Evolutionary conservation across 2,888 invertebrate genomes (phyloP), one percentile per base, ranked within the genome.

Genomic region (Tuta absoluta): DNA sequence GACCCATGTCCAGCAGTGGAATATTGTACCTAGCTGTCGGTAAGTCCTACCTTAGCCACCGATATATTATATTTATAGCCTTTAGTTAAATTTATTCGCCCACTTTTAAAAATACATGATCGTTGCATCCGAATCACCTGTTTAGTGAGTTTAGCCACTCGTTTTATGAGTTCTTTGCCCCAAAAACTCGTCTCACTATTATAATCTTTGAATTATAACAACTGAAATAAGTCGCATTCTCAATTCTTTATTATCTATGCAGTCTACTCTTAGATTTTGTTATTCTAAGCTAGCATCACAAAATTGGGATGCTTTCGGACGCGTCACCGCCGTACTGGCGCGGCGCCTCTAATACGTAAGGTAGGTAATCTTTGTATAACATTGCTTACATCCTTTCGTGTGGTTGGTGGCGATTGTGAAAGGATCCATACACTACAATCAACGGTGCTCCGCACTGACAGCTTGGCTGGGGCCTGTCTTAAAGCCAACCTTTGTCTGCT

Each of bases 101-200:
- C 61, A 65, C 63, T 33, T 60, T 45, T 2, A 56, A 59, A 60
- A 64, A 63, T 63, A 64, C 65, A 68, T 62, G 59, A 24, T 61
- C 68, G 70, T 71, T 71, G 72, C 71, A 72, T 70, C 69, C 67
- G 72, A 72, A 67, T 66, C 65, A 67, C 72, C 65, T 66, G 64
- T 68, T 67, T 68, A 68, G 71, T 67, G 57, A 65, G 51, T 68
- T 67, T 68, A 68, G 71, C 67, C 56, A 65, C 56, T 63, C 17
- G 37, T 67, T 72, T 77, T 74, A 80, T 76, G 77, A 71, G 82
- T 67, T 75, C 75, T 72, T 79, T 75, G 75, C 75, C 76, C 74
- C 65, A 68, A 68, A 69, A 69, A 66, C 63, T 63, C 56, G 56
- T 62, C 62, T 65, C 33, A 24, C 56, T 57, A 63, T 62, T 8